Evolutionary conservation across 2,888 invertebrate species (phyloP).

Genomic region (Leuctra nigra): DNA sequence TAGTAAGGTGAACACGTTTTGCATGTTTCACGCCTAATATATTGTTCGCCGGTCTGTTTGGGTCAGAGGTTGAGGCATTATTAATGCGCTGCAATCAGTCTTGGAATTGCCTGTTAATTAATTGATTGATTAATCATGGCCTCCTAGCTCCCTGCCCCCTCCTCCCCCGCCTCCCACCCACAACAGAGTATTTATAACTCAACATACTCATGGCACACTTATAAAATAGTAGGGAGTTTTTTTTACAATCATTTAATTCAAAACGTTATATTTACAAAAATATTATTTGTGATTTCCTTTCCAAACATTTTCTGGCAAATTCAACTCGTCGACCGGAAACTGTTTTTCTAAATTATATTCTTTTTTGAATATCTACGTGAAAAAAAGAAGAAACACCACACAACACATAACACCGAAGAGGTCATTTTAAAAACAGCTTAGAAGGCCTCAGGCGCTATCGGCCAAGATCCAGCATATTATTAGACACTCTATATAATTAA

Average conservation of each 20-base stretch:
- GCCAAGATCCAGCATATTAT: too few species aligned
- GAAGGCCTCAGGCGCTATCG: too few species aligned
- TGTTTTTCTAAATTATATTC: slow-evolving; percentile 5
- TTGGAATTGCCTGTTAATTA: too few species aligned
- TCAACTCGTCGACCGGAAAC: neutral
- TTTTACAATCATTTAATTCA: slow-evolving; percentile 1
- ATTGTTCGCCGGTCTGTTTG: too few species aligned
- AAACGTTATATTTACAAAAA: slow-evolving; percentile 5
- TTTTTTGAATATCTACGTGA: neutral
- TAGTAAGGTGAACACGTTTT: too few species aligned
- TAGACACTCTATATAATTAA: too few species aligned
- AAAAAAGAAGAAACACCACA: too few species aligned
- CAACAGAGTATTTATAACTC: neutral
- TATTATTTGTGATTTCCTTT: neutral
- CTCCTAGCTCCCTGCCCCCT: neutral
- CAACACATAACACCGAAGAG: neutral
- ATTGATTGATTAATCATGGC: too few species aligned
- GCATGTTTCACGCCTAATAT: too few species aligned
- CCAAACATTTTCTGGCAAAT: slow-evolving; percentile 9
- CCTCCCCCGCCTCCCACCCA: neutral
- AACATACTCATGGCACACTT: neutral
- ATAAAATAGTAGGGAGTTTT: neutral
- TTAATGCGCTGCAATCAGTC: too few species aligned
- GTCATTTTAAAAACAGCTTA: neutral
- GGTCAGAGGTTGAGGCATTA: too few species aligned